Evolutionary conservation across 2,888 invertebrate species (phyloP).

Genomic region (Heliconius aoede): DNA sequence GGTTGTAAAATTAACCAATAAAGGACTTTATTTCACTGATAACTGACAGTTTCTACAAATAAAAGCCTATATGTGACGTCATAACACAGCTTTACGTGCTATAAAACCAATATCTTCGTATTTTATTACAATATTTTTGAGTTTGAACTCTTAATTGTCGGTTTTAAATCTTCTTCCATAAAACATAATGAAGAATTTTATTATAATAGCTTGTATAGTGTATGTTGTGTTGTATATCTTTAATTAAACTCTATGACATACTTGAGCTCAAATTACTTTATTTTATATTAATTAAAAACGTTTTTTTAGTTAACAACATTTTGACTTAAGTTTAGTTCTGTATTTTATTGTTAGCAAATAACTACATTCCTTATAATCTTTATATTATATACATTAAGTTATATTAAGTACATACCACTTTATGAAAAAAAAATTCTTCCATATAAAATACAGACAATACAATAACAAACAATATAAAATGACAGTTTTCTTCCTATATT

Average conservation of each 20-base stretch:
- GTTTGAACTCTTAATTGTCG: conserved; percentile 13
- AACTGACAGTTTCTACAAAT: conserved; percentile 44
- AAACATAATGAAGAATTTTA: conserved; percentile 18
- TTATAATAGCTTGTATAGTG: neutral
- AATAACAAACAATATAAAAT: too few relatives aligned
- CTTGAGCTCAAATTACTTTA: conserved; percentile 1
- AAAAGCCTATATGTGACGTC: conserved; percentile 39
- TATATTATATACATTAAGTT: neutral
- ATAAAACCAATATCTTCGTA: conserved; percentile 23
- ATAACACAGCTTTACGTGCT: conserved; percentile 39
- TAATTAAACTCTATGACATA: conserved; percentile 4
- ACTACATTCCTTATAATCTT: neutral
- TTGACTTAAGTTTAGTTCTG: neutral
- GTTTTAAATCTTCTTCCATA: neutral
- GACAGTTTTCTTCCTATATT: neutral
- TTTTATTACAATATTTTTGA: conserved; percentile 20
- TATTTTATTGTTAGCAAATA: neutral
- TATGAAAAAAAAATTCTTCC: too few relatives aligned
- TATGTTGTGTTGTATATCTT: neutral
- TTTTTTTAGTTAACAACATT: neutral
- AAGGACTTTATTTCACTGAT: conserved; percentile 48
- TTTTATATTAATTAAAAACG: neutral
- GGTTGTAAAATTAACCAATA: conserved; percentile 54
- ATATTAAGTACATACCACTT: too few relatives aligned
- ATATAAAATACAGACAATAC: too few relatives aligned